Conservation (phyloP, 2,888 invertebrate genomes). For the Ganaspis brasiliensis region DNA sequence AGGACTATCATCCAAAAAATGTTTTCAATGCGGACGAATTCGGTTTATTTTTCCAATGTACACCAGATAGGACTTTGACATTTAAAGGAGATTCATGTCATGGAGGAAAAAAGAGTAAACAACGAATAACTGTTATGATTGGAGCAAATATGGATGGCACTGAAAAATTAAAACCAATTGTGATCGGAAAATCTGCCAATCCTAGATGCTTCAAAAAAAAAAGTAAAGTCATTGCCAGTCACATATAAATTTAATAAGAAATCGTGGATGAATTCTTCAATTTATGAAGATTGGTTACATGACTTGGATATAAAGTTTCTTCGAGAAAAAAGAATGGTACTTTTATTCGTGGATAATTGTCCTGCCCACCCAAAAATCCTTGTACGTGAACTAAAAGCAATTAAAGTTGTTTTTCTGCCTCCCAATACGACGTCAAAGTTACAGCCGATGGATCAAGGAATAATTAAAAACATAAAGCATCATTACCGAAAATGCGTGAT, state of each 20-base stretch:
- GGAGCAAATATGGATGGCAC: constrained; percentile 70
- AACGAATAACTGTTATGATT: constrained; percentile 71
- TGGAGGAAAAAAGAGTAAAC: constrained; percentile 74
- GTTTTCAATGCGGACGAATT: constrained; percentile 15
- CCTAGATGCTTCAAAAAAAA: constrained; percentile 54
- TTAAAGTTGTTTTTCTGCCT: too few species aligned
- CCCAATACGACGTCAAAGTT: too few species aligned
- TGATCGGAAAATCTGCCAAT: constrained; percentile 73
- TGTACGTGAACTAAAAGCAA: too few species aligned
- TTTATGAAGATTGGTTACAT: constrained; percentile 55
- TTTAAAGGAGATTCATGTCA: constrained; percentile 70
- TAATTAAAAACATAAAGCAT: too few species aligned
- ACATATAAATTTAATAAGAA: constrained; percentile 68
- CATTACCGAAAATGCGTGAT: too few species aligned
- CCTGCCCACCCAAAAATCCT: too few species aligned
- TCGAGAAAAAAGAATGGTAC: too few species aligned
- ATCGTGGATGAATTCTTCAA: constrained; percentile 74
- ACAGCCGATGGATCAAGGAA: too few species aligned
- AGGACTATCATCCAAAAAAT: too few species aligned
- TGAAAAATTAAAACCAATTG: constrained; percentile 70
- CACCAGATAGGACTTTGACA: constrained; percentile 65
- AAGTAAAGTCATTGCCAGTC: constrained; percentile 62
- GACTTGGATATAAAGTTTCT: too few species aligned
- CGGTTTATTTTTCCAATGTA: constrained; percentile 63
- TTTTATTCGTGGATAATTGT: too few species aligned